Percentiles rank a stretch among this genome's conserved stretches.
Evolutionary conservation across 2,888 invertebrate genomes (phyloP).

Genomic region (Gari tellinella): DNA sequence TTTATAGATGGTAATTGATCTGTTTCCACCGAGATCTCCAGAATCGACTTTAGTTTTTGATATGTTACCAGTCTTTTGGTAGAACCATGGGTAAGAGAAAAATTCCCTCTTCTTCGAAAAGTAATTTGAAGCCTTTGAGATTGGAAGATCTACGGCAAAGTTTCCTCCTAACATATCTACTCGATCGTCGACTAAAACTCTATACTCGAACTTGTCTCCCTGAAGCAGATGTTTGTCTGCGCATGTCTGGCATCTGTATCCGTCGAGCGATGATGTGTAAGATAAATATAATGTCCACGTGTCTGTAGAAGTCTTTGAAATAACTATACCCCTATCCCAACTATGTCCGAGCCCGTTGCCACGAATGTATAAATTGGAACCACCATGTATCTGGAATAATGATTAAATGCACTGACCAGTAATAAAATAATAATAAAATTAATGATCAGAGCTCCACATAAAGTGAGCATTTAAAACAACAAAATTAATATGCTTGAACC

Average conservation of each 20-base stretch:
- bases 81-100: conserved; percentile 9
- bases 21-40: conserved; percentile 18
- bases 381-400: conserved; percentile 3
- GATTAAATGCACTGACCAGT: too few relatives aligned
- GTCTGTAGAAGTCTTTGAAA: too few relatives aligned
- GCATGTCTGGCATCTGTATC: conserved; percentile 24
- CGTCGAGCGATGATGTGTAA: conserved; percentile 13
- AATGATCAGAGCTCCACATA: too few relatives aligned
- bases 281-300: conserved; percentile 11
- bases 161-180: conserved; percentile 35
- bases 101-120: conserved; percentile 16
- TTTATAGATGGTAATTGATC: conserved; percentile 12
- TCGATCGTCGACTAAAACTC: conserved; percentile 19
- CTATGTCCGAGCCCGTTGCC: conserved; percentile 23
- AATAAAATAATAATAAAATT: too few relatives aligned
- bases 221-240: neutral
- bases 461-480: too few relatives aligned
- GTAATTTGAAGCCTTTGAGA: conserved; percentile 14
- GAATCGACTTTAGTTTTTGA: too few relatives aligned
- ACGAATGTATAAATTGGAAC: conserved; percentile 17
- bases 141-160: conserved; percentile 18
- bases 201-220: conserved; percentile 14
- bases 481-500: too few relatives aligned
- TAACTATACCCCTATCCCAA: conserved; percentile 11
- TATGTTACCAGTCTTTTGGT: too few relatives aligned